A percentile compares a stretch with the other conserved stretches of the same genome.
phyloP scores from a whole-genome alignment of 1,140 invertebrate species.

The Orussus abietinus region DNA sequence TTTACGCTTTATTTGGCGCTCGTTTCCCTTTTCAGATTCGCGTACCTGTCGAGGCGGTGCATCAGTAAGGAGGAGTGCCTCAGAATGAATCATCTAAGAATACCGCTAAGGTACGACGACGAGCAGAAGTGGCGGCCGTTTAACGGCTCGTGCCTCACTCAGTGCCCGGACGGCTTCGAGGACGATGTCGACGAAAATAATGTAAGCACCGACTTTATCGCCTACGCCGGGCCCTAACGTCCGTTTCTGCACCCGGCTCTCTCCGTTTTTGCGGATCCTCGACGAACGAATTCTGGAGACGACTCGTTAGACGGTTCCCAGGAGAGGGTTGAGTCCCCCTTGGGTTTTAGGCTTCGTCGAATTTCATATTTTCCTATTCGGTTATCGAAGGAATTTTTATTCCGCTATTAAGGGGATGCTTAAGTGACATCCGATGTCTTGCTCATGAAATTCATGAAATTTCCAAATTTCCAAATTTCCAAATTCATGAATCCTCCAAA shows the following conservation, averaged over 20 bases:
- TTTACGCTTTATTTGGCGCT: too few relatives aligned
- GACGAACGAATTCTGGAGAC: too few relatives aligned
- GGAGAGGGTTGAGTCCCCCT: too few relatives aligned
- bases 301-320: too few relatives aligned
- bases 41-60: constrained; percentile 56
- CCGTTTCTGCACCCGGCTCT: too few relatives aligned
- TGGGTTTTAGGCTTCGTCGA: constrained; percentile 8
- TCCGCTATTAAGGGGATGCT: too few relatives aligned
- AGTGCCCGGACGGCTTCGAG: constrained; percentile 57
- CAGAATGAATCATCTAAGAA: constrained; percentile 23
- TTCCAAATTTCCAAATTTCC: too few relatives aligned
- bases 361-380: constrained; percentile 8
- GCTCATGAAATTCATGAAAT: too few relatives aligned
- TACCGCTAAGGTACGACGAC: constrained; percentile 24
- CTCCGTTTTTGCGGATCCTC: too few relatives aligned
- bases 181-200: constrained; percentile 32
- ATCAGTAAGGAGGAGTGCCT: constrained; percentile 55
- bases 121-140: constrained; percentile 41
- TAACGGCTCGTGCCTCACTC: constrained; percentile 49
- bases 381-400: neutral
- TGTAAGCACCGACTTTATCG: constrained; percentile 17
- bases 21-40: constrained; percentile 25
- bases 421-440: neutral
- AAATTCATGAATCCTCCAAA: too few relatives aligned
- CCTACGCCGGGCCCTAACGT: neutral